Evolutionary conservation across 2,113 vertebrate species (phyloP).

Genomic region (Entelurus aequoreus): DNA sequence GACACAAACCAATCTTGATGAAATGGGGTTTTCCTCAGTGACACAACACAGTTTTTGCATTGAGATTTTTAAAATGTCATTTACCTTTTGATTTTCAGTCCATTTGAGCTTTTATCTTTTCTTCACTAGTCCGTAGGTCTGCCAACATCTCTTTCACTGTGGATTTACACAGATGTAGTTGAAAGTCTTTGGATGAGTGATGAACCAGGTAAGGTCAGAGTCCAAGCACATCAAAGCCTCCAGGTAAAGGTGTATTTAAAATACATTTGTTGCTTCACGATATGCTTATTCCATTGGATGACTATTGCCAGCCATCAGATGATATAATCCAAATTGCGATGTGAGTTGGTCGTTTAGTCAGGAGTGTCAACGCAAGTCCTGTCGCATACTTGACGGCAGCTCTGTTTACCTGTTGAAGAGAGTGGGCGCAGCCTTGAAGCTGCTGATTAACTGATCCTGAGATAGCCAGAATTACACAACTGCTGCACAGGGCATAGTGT

Average conservation of each 20-base stretch:
- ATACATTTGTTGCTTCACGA: neutral
- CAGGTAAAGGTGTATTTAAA: conserved; percentile 21
- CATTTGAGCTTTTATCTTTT: neutral
- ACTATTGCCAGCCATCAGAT: conserved; percentile 22
- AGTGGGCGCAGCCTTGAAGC: conserved; percentile 4
- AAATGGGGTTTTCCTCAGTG: conserved; percentile 3
- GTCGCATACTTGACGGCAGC: conserved; percentile 20
- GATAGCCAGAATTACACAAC: conserved; percentile 5
- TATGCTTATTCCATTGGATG: conserved; percentile 9
- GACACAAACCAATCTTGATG: conserved; percentile 3
- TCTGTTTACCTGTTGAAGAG: conserved; percentile 17
- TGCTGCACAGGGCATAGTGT: neutral
- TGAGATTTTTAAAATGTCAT: neutral
- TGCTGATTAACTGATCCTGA: conserved; percentile 8
- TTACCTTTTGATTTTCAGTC: conserved; percentile 4
- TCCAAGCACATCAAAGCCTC: conserved; percentile 12
- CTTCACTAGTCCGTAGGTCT: neutral
- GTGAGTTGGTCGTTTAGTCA: conserved; percentile 25
- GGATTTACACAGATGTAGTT: conserved; percentile 32
- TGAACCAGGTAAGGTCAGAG: conserved; percentile 41
- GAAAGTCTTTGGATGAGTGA: conserved; percentile 27
- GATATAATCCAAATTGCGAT: conserved; percentile 18
- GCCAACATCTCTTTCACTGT: neutral
- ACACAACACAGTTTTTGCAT: neutral
- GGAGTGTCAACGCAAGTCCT: conserved; percentile 14